Base-by-base conservation (phyloP, 2,113 vertebrate species). In the Etia nguti region DNA sequence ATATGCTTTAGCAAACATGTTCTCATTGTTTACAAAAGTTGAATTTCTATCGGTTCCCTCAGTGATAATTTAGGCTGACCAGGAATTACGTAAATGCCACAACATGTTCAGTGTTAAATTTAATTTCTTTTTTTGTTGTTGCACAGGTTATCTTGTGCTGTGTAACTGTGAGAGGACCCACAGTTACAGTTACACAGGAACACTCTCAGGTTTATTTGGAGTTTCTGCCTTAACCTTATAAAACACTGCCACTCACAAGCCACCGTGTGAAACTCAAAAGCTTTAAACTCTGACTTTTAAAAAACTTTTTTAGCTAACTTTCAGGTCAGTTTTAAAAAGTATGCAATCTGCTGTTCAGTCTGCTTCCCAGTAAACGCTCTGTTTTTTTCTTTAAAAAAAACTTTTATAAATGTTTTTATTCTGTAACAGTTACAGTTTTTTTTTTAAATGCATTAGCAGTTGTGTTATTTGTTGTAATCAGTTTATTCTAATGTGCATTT, bases 41-140 rank as follows among this genome's bases (percentile, higher is more conserved):
- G 8, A 43, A 70, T 70, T 26, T 43, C 0, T 24, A 10, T 24
- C 0, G 0, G 38, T 24, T 70, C 65, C 12, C 65, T 26, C 38
- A 70, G 65, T 70, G 22, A 16, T 15, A 26, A 15, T 26, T 73
- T 10, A 16, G n/a, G 8, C 22, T 43, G 65, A 70, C n/a, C 38
- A 70, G 41, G 0, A 65, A 38, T 65, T 18, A n/a, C 2, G 1
- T 8, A 5, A 65, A 65, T 65, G 4, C 60, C 34, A 5, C 60
- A 65, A 65, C 34, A 65, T 12, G 4, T 65, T 65, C 8, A 59
- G 24, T 9, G 56, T 59, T 59, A 59, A 15, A 13, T 16, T 56
- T 56, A 11, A 26, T 13, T 26, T 4, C 4, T 56, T 38, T 38
- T 65, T 38, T 38, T 20, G 34, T 60, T 60, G 29, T 34, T 60